A percentile compares a stretch with the other conserved stretches of the same genome.
phyloP scores from a whole-genome alignment of 2,113 vertebrate species.

The Mormoops blainvillei region DNA sequence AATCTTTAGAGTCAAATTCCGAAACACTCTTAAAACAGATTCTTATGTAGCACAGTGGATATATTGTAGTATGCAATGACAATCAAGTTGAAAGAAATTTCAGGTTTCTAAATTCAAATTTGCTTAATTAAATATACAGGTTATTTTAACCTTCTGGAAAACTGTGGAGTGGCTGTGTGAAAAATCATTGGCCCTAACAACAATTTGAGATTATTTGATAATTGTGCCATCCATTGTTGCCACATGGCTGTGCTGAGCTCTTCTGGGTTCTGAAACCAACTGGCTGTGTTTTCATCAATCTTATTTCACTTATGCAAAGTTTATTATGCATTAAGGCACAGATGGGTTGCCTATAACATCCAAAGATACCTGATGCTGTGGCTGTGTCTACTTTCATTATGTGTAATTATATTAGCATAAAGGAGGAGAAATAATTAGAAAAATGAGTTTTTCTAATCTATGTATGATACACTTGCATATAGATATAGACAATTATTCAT shows the following conservation, averaged over 20 bases:
- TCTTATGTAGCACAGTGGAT: not conserved
- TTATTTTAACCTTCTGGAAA: not conserved
- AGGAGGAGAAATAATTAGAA: not conserved
- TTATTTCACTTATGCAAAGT: slow-evolving; percentile 5
- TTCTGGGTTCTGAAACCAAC: not conserved
- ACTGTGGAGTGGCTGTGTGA: not conserved
- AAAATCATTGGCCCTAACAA: not conserved
- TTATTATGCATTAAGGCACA: slow-evolving; percentile 20
- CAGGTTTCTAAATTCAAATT: not conserved
- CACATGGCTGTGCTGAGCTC: not conserved
- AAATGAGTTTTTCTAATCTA: not conserved
- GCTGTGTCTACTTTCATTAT: not conserved
- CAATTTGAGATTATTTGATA: not conserved
- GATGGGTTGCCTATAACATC: not conserved
- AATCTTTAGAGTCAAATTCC: not conserved
- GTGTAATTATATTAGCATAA: not conserved
- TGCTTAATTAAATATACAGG: not conserved
- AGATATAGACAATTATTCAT: not conserved
- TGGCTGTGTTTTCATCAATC: not conserved
- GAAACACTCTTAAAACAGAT: not conserved
- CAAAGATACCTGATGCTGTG: slow-evolving; percentile 15
- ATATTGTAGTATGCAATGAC: not conserved
- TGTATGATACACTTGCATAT: not conserved
- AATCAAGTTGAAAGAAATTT: not conserved
- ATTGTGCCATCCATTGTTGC: not conserved